These are phyloP conservation scores for Sebastes glaucus DNA, from an alignment of 2,797 vertebrate genomes.

Conservation along the genomic window DNA sequence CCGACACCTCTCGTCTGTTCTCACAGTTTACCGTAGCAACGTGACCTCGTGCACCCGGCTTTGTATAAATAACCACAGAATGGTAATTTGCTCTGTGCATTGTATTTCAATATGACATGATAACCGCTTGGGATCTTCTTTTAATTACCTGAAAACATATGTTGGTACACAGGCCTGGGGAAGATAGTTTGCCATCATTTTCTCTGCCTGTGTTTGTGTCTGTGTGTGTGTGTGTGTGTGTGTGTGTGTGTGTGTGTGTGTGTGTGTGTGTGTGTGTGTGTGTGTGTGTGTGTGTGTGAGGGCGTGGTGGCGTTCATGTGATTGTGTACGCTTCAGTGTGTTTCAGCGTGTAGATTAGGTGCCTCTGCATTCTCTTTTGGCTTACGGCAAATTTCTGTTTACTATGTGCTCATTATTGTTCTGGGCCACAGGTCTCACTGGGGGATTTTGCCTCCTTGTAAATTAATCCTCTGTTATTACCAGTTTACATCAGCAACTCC, in stretches of 20 bases:
- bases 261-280: constrained; percentile 7
- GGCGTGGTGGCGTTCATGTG: constrained; percentile 11
- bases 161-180: constrained; percentile 73
- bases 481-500: constrained; percentile 71
- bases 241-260: constrained; percentile 16
- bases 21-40: constrained; percentile 49
- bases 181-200: constrained; percentile 70
- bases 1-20: constrained; percentile 19
- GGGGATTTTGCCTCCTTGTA: constrained; percentile 74
- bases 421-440: constrained; percentile 69
- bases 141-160: constrained; percentile 86
- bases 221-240: constrained; percentile 17
- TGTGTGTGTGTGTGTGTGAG: not conserved
- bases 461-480: constrained; percentile 79
- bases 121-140: constrained; percentile 78
- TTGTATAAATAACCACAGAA: constrained; percentile 74
- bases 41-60: constrained; percentile 56
- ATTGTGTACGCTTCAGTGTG: constrained; percentile 34
- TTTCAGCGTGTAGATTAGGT: constrained; percentile 58
- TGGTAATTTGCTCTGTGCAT: constrained; percentile 76
- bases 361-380: constrained; percentile 66
- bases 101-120: constrained; percentile 81
- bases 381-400: constrained; percentile 74
- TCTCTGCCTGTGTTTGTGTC: constrained; percentile 18
- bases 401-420: constrained; percentile 81